Conservation (phyloP, 2,797 vertebrate genomes). For the Leucoraja ocellata region DNA sequence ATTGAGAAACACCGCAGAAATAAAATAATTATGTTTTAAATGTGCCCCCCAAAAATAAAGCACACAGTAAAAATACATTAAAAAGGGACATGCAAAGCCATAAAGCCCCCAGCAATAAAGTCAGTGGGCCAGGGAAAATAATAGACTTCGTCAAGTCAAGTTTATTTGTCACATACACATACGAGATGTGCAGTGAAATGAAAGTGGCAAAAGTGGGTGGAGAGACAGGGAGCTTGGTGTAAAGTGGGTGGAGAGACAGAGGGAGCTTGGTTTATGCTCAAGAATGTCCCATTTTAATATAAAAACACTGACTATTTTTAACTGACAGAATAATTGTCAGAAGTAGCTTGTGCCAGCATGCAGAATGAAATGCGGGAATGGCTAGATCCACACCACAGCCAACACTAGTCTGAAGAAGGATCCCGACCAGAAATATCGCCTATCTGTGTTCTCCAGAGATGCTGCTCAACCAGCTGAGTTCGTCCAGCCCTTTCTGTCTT, state of each 20-base stretch:
- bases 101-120: neutral
- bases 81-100: neutral
- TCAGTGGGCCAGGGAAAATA: conserved; percentile 2
- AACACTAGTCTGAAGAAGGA: too few species aligned
- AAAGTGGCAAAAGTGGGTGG: too few species aligned
- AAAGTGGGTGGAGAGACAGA: neutral
- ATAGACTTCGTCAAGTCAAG: neutral
- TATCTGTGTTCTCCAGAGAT: too few species aligned
- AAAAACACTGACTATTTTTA: neutral
- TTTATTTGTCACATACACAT: too few species aligned
- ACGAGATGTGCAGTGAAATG: too few species aligned
- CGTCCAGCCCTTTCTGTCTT: too few species aligned
- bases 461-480: too few species aligned
- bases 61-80: neutral
- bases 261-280: neutral
- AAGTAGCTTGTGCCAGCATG: neutral
- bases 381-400: neutral
- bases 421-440: too few species aligned
- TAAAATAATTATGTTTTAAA: neutral
- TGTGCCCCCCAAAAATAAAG: neutral
- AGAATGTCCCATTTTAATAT: neutral
- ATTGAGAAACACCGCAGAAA: neutral
- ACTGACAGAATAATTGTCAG: neutral
- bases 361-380: neutral
- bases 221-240: too few species aligned